These are phyloP conservation scores for Pogonocichla stellata DNA, from an alignment of 2,113 vertebrate species.

Conservation along the genomic window DNA sequence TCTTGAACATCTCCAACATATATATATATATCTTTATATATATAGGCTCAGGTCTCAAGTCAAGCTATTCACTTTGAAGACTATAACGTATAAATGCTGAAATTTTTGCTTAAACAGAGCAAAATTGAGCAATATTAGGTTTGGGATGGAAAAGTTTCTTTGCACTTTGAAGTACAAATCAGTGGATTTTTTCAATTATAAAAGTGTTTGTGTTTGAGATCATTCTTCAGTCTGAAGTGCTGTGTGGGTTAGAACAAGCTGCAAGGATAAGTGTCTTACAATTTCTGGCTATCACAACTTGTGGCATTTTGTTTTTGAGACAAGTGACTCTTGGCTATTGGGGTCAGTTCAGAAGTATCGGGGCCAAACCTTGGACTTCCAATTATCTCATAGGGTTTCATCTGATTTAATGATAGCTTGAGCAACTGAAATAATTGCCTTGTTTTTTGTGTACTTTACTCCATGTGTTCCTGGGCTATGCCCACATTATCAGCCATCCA, in stretches of 20 bases:
- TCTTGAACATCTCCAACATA: background rate
- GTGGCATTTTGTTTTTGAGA: background rate
- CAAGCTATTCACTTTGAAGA: background rate
- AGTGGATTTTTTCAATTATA: background rate
- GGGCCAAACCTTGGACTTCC: background rate
- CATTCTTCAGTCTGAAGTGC: background rate
- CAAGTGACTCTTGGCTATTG: background rate
- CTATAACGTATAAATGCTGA: background rate
- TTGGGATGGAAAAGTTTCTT: background rate
- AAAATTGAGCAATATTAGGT: background rate
- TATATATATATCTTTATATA: background rate
- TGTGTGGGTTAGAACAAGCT: background rate
- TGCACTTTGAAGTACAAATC: background rate
- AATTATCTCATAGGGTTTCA: background rate
- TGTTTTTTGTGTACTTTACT: background rate
- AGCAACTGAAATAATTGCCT: background rate
- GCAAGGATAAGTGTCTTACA: background rate
- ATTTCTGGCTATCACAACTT: background rate
- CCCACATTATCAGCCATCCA: accelerated
- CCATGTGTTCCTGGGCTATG: background rate
- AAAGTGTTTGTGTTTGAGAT: background rate
- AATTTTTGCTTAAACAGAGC: background rate
- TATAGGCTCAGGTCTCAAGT: background rate
- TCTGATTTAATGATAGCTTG: background rate
- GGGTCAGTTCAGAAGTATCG: background rate